Conservation (phyloP, 2,797 vertebrate genomes). For the Cygnus olor region DNA sequence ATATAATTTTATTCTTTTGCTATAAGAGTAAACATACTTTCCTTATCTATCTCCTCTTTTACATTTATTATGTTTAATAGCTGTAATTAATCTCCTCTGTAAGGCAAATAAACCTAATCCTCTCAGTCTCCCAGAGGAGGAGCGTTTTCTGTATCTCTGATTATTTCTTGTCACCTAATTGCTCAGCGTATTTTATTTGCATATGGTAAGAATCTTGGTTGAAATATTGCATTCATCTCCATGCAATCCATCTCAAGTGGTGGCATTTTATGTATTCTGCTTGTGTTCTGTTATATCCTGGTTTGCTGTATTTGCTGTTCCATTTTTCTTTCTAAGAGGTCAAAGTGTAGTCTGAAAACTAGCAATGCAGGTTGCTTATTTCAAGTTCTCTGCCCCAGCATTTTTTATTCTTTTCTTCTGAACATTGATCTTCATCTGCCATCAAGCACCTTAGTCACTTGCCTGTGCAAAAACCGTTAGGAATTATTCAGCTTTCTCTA, state of each 20-base stretch:
- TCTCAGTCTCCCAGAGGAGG: background rate
- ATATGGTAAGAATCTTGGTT: background rate
- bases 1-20: background rate
- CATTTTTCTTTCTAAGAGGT: background rate
- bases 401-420: background rate
- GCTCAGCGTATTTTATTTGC: background rate
- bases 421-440: background rate
- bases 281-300: background rate
- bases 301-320: background rate
- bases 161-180: slow-evolving; percentile 39
- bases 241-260: background rate
- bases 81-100: slow-evolving; percentile 29
- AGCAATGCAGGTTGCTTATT: background rate
- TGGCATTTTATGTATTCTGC: background rate
- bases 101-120: slow-evolving; percentile 36
- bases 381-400: background rate
- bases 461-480: background rate
- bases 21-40: background rate
- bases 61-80: slow-evolving; percentile 17
- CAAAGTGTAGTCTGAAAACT: background rate
- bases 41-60: slow-evolving; percentile 5
- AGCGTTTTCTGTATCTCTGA: slow-evolving; percentile 4
- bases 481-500: background rate
- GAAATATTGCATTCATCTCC: background rate
- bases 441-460: background rate